Percentiles rank a stretch among this genome's conserved stretches.
Evolutionary conservation across 53 echinoderm and acorn worm genomes (phyloP).

Genomic region (Temnopleurus reevesii): DNA sequence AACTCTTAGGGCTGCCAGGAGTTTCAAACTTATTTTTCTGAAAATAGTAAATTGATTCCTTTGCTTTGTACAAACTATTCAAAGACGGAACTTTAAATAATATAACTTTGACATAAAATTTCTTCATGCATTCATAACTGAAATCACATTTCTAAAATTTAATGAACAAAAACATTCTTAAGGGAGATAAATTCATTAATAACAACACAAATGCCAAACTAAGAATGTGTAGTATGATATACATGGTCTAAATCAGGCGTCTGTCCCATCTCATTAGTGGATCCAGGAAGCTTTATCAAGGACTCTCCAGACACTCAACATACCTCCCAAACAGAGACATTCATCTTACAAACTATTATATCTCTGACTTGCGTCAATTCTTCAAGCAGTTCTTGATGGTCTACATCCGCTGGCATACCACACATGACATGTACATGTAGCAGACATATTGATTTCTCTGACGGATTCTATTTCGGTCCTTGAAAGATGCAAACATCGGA

Average conservation of each 20-base stretch:
- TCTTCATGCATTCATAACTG: too few species aligned
- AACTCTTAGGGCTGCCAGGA: too few species aligned
- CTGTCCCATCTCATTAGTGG: slow-evolving; percentile 1
- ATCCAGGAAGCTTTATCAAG: background rate
- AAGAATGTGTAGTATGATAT: background rate
- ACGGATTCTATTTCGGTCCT: background rate
- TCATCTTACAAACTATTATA: slow-evolving; percentile 2
- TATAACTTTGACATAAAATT: too few species aligned
- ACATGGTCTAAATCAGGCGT: background rate
- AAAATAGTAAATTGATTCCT: too few species aligned
- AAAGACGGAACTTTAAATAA: too few species aligned
- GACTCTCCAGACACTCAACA: slow-evolving; percentile 32
- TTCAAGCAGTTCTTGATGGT: background rate
- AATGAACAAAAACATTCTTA: too few species aligned
- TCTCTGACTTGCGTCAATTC: slow-evolving; percentile 23
- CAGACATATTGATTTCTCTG: background rate
- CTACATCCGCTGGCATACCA: background rate
- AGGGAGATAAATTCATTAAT: background rate
- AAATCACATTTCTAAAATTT: too few species aligned
- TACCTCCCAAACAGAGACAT: slow-evolving; percentile 6
- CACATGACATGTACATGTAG: background rate
- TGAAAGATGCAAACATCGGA: background rate
- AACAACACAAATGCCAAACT: background rate
- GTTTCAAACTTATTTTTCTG: too few species aligned
- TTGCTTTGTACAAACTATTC: too few species aligned